These are phyloP conservation scores for Ceratosolen fusciceps DNA, from an alignment of 1,140 invertebrate species.

Conservation along the genomic window DNA sequence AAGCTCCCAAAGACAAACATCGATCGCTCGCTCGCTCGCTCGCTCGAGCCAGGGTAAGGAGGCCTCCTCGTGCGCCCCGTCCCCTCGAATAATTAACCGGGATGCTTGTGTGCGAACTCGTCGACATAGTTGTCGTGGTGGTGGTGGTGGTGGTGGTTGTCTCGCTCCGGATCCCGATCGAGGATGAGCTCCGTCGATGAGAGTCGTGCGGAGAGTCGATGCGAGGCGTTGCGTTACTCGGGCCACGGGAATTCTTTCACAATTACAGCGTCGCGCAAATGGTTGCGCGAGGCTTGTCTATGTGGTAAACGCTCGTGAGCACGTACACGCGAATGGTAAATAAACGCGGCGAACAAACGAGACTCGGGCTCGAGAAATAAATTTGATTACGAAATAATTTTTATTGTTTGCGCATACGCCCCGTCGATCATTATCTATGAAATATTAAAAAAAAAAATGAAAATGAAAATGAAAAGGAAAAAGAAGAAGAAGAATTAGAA, in stretches of 20 bases:
- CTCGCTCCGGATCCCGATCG: too few species aligned
- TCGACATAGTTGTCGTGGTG: too few species aligned
- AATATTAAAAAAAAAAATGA: too few species aligned
- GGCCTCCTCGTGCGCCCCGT: too few species aligned
- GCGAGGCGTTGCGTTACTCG: not conserved
- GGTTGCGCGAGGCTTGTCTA: not conserved
- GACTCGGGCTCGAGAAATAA: not conserved
- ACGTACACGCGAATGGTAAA: not conserved
- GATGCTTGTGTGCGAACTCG: too few species aligned
- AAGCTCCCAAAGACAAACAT: not conserved
- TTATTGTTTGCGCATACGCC: slow-evolving; percentile 3
- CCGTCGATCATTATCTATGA: not conserved
- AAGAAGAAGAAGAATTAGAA: too few species aligned
- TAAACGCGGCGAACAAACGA: not conserved
- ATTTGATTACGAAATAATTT: slow-evolving; percentile 24
- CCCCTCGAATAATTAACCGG: too few species aligned
- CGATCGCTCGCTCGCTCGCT: not conserved
- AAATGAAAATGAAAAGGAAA: too few species aligned
- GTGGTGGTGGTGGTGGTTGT: too few species aligned
- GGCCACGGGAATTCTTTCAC: not conserved
- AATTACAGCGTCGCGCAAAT: slow-evolving; percentile 6
- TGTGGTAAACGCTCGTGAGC: not conserved
- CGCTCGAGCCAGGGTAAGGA: too few species aligned
- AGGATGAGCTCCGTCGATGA: too few species aligned
- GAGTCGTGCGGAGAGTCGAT: not conserved